A percentile compares a stretch with the other conserved stretches of the same genome.
Evolutionary conservation across 2,888 invertebrate species (phyloP).

Genomic region (Schrankia costaestrigalis): DNA sequence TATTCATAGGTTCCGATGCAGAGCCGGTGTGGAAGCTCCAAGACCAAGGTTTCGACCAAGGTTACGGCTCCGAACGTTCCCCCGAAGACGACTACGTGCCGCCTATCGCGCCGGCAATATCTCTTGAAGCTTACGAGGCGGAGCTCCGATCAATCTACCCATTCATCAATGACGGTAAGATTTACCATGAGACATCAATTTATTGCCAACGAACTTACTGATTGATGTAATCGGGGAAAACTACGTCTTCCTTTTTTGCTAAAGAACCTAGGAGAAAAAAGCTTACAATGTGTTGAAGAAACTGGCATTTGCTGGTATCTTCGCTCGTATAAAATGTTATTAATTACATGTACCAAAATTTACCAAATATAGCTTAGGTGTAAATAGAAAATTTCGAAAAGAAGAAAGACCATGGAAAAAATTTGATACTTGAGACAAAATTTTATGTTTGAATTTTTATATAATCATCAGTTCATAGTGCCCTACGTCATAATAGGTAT

Average conservation of each 20-base stretch:
- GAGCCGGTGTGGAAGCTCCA: slow-evolving; percentile 79
- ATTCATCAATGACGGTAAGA: slow-evolving; percentile 85
- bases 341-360: too few species aligned
- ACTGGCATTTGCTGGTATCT: too few species aligned
- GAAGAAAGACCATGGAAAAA: too few species aligned
- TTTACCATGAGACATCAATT: slow-evolving; percentile 8
- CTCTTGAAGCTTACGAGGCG: slow-evolving; percentile 80
- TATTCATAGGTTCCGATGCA: slow-evolving; percentile 71
- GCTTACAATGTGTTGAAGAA: too few species aligned
- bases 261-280: background rate
- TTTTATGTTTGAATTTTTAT: too few species aligned
- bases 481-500: too few species aligned
- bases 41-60: slow-evolving; percentile 84
- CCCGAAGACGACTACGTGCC: slow-evolving; percentile 89
- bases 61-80: slow-evolving; percentile 88
- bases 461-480: too few species aligned
- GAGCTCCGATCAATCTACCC: slow-evolving; percentile 83
- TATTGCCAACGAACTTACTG: background rate
- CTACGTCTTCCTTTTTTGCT: background rate
- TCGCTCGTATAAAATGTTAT: too few species aligned
- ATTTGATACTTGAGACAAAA: too few species aligned
- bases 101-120: slow-evolving; percentile 78
- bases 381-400: too few species aligned
- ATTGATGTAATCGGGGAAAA: background rate
- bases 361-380: too few species aligned